Evolutionary conservation across 1,140 invertebrate genomes (phyloP), one percentile per base, ranked within the genome.

Genomic region (Drosophila paulistorum): DNA sequence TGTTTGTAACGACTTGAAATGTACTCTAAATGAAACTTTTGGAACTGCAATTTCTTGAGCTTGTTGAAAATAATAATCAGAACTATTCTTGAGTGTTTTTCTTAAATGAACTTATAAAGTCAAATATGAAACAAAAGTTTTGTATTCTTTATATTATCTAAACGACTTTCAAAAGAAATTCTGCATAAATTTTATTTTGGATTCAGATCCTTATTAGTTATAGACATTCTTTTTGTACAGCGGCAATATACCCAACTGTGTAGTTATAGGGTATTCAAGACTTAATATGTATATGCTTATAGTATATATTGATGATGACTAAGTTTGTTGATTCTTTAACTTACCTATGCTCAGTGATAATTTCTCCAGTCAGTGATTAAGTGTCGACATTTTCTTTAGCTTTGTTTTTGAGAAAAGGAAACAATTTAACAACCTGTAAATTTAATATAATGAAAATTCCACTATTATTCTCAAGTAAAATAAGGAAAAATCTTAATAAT

Each of bases 391-490:
- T 23, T 51, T 23, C 10, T 23, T 51, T 23, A 23, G 45, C 13
- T 48, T 48, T 17, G 1, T 51, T 11, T 20, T 11, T 2, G 45
- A 30, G 17, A 10, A 1, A 23, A 23, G 1, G 0, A 51, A 51
- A 4, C 17, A 51, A 23, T 51, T 51, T 51, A 51, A 51, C 17
- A 51, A 51, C 45, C 45, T 51, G 45, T 10, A 51, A 48, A 48
- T 14, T 10, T 17, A 14, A 17, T 45, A 10, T 5, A 51, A 51
- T 11, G 11, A 51, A 51, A 11, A 51, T 9, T 10, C 17, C 23
- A 23, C 20, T 13, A 51, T 51, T 51, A 51, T 51, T 51, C 17
- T 23, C 45, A 23, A 51, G 9, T 48, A 51, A 51, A 51, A 51
- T 51, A 23, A 23, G 45, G 17, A 51, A 51, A 51, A 51, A 10